These are phyloP conservation scores for Bombus huntii DNA, from an alignment of 1,140 invertebrate genomes.

Conservation along the genomic window DNA sequence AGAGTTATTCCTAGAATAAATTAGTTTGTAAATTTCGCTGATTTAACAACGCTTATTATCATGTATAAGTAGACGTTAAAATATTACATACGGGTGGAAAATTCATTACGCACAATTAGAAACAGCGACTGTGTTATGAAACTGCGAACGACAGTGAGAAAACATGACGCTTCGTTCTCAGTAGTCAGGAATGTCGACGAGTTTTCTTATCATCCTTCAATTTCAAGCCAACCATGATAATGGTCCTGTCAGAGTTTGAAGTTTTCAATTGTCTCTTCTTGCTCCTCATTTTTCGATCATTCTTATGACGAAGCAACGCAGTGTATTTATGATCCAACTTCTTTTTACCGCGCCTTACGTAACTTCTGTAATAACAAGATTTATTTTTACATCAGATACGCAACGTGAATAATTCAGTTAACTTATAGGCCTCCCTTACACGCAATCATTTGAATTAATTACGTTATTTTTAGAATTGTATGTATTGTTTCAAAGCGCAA, in stretches of 20 bases:
- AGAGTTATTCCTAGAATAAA: not conserved
- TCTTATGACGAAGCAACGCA: not conserved
- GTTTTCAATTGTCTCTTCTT: not conserved
- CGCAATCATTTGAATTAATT: not conserved
- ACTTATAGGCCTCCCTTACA: not conserved
- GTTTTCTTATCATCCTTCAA: not conserved
- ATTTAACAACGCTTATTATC: not conserved
- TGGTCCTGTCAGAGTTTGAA: conserved; percentile 41
- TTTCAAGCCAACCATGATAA: conserved; percentile 34
- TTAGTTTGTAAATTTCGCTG: not conserved
- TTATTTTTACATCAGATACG: not conserved
- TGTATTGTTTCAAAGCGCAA: no score
- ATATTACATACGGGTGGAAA: not conserved
- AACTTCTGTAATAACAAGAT: not conserved
- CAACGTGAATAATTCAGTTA: no score
- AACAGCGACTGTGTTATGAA: not conserved
- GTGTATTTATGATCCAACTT: not conserved
- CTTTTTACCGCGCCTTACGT: not conserved
- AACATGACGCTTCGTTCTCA: no score
- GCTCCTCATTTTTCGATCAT: not conserved
- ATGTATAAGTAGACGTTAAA: not conserved
- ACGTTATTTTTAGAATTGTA: no score
- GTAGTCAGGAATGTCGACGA: not conserved
- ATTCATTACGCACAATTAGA: not conserved
- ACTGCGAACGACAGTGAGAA: not conserved